A percentile compares a stretch with the other conserved stretches of the same genome.
These are phyloP conservation scores for Halictus quadricinctus DNA, from an alignment of 2,888 invertebrate species.

Conservation along the genomic window DNA sequence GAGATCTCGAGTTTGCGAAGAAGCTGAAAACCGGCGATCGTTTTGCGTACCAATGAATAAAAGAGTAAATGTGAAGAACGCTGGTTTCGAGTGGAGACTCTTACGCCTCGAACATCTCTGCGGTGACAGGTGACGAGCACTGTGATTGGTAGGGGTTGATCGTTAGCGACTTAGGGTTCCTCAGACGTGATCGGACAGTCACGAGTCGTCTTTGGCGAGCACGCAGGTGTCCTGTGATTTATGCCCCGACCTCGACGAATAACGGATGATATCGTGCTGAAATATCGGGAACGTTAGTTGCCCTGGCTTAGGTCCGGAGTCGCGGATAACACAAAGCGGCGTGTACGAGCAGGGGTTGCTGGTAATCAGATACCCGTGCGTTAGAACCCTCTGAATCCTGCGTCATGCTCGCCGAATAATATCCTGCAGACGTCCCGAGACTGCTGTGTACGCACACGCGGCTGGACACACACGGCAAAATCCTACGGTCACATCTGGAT, in stretches of 20 bases:
- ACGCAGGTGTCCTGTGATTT: constrained; percentile 7
- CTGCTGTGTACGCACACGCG: neutral
- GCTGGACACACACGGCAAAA: neutral
- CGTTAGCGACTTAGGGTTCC: neutral
- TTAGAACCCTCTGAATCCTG: neutral
- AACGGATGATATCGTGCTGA: constrained; percentile 40
- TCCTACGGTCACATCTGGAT: neutral
- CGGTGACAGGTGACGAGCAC: neutral
- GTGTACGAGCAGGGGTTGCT: neutral
- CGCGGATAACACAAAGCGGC: constrained; percentile 40
- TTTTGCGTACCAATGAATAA: too few relatives aligned
- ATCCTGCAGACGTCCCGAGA: neutral
- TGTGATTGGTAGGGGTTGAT: neutral
- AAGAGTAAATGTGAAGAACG: too few relatives aligned
- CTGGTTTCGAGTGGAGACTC: too few relatives aligned
- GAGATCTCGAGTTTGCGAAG: too few relatives aligned
- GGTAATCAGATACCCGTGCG: constrained; percentile 18
- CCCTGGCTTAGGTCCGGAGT: constrained; percentile 30
- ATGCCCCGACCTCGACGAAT: neutral
- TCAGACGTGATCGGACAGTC: neutral
- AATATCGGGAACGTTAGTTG: constrained; percentile 56
- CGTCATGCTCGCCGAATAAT: constrained; percentile 20
- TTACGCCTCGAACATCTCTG: neutral
- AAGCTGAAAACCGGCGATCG: too few relatives aligned
- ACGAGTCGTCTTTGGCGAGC: neutral